Percentiles rank a stretch among this genome's conserved stretches.
Conservation (phyloP, 2,797 vertebrate species). For the Siniperca scherzeri region DNA sequence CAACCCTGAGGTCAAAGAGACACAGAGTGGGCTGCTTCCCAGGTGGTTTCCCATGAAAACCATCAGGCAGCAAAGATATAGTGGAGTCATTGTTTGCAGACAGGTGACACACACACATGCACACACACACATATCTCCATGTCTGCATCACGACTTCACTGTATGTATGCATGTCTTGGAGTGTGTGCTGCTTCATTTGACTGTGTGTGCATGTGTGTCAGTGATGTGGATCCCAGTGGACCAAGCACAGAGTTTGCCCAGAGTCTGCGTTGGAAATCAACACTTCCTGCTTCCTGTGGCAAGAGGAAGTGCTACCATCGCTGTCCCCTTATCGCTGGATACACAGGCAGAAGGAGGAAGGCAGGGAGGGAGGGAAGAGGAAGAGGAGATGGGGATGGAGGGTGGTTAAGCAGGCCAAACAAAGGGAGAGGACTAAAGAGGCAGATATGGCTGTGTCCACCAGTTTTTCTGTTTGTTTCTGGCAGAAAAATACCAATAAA, state of each 20-base stretch:
- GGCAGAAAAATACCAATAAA: not conserved
- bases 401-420: constrained; percentile 47
- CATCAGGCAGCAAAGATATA: constrained; percentile 52
- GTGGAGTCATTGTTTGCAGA: constrained; percentile 60
- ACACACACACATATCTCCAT: constrained; percentile 19
- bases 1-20: constrained; percentile 71
- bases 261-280: constrained; percentile 72
- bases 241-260: constrained; percentile 52
- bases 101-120: constrained; percentile 52
- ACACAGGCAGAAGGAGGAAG: constrained; percentile 77
- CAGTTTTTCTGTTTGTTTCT: constrained; percentile 9
- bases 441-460: constrained; percentile 5
- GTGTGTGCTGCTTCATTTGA: not conserved
- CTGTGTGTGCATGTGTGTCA: constrained; percentile 6
- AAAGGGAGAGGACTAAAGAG: constrained; percentile 55
- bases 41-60: constrained; percentile 76
- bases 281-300: constrained; percentile 90
- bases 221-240: constrained; percentile 46
- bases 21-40: constrained; percentile 57
- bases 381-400: constrained; percentile 61
- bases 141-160: not conserved
- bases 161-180: not conserved
- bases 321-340: constrained; percentile 87
- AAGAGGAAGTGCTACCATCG: constrained; percentile 91
- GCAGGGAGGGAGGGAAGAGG: constrained; percentile 62